Percentiles rank a stretch among this genome's conserved stretches.
Evolutionary conservation across 37 sponge, comb jelly and placozoan species (phyloP).

Genomic region (Halichondria panicea): DNA sequence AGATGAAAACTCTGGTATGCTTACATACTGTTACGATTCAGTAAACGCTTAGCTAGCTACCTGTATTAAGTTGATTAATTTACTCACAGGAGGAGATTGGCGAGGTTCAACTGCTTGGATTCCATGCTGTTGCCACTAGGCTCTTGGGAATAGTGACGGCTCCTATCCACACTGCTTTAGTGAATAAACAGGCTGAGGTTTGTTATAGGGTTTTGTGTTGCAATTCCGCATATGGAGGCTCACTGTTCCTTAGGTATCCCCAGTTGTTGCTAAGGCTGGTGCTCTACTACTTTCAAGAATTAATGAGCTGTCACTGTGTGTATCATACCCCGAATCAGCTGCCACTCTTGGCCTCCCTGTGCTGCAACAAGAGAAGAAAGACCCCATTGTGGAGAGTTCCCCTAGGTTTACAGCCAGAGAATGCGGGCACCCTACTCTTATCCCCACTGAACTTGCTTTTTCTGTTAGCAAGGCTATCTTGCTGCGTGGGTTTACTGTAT

Average conservation of each 20-base stretch:
- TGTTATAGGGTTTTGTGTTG: neutral
- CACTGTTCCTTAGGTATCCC: slow-evolving; percentile 7
- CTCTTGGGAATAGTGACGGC: slow-evolving; percentile 77
- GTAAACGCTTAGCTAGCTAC: neutral
- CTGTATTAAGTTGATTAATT: neutral
- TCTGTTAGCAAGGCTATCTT: slow-evolving; percentile 67
- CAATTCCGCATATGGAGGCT: neutral
- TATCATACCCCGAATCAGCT: slow-evolving; percentile 62
- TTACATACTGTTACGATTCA: neutral
- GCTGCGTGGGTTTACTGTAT: slow-evolving; percentile 55
- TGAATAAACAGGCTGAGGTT: slow-evolving; percentile 32
- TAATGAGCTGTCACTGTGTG: slow-evolving; percentile 76
- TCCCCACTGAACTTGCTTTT: slow-evolving; percentile 49
- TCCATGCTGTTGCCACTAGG: slow-evolving; percentile 76
- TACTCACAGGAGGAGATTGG: slow-evolving; percentile 52
- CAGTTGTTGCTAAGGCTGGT: slow-evolving; percentile 60
- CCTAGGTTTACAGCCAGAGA: slow-evolving; percentile 47
- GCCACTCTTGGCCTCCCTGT: slow-evolving; percentile 39
- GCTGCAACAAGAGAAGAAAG: slow-evolving; percentile 35
- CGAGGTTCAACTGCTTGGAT: slow-evolving; percentile 63
- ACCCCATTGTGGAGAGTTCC: slow-evolving; percentile 28
- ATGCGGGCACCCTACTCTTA: slow-evolving; percentile 29
- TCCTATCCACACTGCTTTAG: slow-evolving; percentile 63
- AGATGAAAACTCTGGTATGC: slow-evolving; percentile 64
- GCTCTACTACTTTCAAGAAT: slow-evolving; percentile 68